Evolutionary conservation across 2,113 vertebrate species (phyloP).

Genomic region (Leucopternis melanops): DNA sequence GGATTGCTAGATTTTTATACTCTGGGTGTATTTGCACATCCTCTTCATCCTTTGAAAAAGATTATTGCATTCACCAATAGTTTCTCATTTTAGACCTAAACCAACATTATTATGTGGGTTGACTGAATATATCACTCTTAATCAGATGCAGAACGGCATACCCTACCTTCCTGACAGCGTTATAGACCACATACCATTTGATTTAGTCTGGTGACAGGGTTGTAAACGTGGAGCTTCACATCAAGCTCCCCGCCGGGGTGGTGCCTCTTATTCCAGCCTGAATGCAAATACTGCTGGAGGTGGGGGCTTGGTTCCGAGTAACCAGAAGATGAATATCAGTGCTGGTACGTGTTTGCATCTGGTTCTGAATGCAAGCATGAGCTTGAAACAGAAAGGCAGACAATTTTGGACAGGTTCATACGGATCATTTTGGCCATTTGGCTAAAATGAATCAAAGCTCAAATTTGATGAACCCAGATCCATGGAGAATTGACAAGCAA

Average conservation of each 20-base stretch:
- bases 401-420: background rate
- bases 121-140: constrained; percentile 50
- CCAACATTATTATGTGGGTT: background rate
- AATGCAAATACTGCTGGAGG: constrained; percentile 8
- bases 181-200: constrained; percentile 19
- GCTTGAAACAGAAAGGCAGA: background rate
- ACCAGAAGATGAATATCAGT: background rate
- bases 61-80: background rate
- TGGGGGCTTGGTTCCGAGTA: background rate
- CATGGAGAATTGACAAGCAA: background rate
- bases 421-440: background rate
- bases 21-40: background rate
- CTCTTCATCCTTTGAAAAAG: background rate
- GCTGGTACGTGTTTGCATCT: background rate
- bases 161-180: constrained; percentile 45
- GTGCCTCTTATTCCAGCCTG: background rate
- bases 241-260: background rate
- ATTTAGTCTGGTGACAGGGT: constrained; percentile 43
- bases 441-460: background rate
- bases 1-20: background rate
- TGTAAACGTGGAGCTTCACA: constrained; percentile 32
- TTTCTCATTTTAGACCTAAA: constrained; percentile 38
- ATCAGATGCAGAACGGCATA: constrained; percentile 37
- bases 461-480: background rate
- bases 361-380: background rate